These are phyloP conservation scores for Holothuria glaberrima DNA, from an alignment of 35 echinoderm and acorn worm genomes.

Conservation along the genomic window DNA sequence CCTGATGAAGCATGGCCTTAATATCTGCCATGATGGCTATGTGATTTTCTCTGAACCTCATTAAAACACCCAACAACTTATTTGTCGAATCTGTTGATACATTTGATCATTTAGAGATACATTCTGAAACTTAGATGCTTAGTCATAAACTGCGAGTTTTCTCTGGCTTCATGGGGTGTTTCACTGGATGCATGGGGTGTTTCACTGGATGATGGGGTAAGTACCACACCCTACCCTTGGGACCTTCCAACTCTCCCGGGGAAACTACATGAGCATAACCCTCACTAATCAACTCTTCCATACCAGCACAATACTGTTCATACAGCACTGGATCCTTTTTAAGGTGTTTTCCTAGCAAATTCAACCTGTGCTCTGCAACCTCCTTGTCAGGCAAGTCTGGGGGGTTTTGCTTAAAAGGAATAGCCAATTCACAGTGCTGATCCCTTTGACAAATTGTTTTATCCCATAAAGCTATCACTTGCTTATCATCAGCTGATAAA, in stretches of 20 bases:
- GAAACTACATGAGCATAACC: neutral
- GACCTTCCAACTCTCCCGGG: neutral
- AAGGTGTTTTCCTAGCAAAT: neutral
- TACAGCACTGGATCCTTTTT: neutral
- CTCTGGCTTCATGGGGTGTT: constrained; percentile 4
- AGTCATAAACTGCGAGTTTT: constrained; percentile 25
- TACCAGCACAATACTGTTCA: neutral
- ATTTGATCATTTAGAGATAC: constrained; percentile 25
- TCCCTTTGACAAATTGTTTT: constrained; percentile 8
- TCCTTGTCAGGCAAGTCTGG: neutral
- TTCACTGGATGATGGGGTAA: constrained; percentile 7
- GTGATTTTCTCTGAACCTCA: constrained; percentile 40
- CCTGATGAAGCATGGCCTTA: constrained; percentile 72
- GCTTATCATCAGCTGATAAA: constrained; percentile 49
- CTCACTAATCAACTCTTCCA: neutral
- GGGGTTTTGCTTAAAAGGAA: constrained; percentile 34
- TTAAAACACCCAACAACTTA: constrained; percentile 60
- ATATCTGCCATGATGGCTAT: constrained; percentile 71
- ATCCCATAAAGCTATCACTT: constrained; percentile 16
- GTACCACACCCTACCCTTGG: neutral
- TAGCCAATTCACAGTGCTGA: constrained; percentile 60
- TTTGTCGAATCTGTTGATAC: constrained; percentile 65
- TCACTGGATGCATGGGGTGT: neutral
- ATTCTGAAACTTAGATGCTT: neutral
- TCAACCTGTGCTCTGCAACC: constrained; percentile 13